These are phyloP conservation scores for Chromobotia macracanthus DNA, from an alignment of 2,797 vertebrate species.

Conservation along the genomic window DNA sequence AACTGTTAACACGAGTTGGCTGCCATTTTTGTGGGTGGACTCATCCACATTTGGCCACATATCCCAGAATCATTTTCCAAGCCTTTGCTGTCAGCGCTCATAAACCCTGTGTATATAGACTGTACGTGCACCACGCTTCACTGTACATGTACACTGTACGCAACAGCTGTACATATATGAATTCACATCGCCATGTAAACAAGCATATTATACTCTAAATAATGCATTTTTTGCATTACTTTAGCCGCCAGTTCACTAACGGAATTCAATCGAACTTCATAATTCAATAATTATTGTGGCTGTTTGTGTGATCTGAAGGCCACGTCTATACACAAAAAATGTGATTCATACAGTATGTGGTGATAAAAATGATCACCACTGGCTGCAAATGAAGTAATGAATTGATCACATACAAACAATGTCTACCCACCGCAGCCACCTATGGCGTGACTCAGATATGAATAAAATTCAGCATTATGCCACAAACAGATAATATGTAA, in stretches of 20 bases:
- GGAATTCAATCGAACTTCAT: too few relatives aligned
- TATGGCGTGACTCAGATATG: constrained; percentile 41
- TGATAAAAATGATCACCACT: background rate
- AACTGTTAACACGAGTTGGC: constrained; percentile 74
- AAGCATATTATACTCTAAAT: background rate
- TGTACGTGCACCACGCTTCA: background rate
- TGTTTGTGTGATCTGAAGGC: background rate
- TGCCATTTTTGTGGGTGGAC: constrained; percentile 62
- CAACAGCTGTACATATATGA: constrained; percentile 22
- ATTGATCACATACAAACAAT: constrained; percentile 16
- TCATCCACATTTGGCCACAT: constrained; percentile 63
- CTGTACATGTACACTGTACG: background rate
- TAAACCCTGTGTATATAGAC: background rate
- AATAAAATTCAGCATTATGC: constrained; percentile 49
- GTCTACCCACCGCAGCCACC: constrained; percentile 3
- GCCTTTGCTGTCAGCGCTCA: background rate
- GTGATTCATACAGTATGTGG: background rate
- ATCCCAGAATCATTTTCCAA: constrained; percentile 62
- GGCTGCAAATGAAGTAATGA: background rate
- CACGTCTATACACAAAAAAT: background rate
- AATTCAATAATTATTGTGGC: background rate
- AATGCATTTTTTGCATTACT: background rate
- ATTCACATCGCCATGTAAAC: constrained; percentile 2
- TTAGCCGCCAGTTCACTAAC: background rate
- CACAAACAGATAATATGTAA: constrained; percentile 53